Conservation (phyloP, 2,888 invertebrate genomes). For the Synergus laeviventris region DNA sequence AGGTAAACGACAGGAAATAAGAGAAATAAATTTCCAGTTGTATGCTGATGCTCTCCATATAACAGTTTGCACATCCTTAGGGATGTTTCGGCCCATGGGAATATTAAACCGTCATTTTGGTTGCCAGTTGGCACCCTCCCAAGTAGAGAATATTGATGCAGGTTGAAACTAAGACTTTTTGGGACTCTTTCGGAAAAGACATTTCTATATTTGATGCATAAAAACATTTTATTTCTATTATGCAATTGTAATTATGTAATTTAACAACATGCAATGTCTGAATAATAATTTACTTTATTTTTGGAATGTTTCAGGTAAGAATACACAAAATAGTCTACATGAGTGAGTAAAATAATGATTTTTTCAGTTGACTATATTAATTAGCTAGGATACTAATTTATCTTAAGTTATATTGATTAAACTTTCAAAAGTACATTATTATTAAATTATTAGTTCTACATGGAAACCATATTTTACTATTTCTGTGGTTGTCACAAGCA, state of each 20-base stretch:
- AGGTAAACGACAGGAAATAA: slow-evolving; percentile 20
- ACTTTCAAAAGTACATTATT: neutral
- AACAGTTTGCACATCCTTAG: neutral
- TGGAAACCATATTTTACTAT: too few relatives aligned
- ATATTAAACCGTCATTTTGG: slow-evolving; percentile 14
- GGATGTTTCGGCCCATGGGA: neutral
- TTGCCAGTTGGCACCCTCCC: neutral
- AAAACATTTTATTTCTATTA: too few relatives aligned
- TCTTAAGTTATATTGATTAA: too few relatives aligned
- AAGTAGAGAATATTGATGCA: neutral
- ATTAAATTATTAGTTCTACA: too few relatives aligned
- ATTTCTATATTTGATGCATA: too few relatives aligned
- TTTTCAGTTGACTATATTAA: neutral
- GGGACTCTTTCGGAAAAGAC: neutral
- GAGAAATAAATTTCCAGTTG: slow-evolving; percentile 10
- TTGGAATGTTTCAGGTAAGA: slow-evolving; percentile 15
- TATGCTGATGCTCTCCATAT: slow-evolving; percentile 7
- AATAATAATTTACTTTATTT: neutral
- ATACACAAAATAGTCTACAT: neutral
- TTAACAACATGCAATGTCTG: neutral
- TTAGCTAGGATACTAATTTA: too few relatives aligned
- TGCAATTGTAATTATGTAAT: neutral
- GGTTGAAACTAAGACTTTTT: neutral
- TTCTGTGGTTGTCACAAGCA: too few relatives aligned
- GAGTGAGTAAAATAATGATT: neutral